These are phyloP conservation scores for Drosophila paranaensis DNA, from an alignment of 2,888 invertebrate genomes.

Conservation along the genomic window DNA sequence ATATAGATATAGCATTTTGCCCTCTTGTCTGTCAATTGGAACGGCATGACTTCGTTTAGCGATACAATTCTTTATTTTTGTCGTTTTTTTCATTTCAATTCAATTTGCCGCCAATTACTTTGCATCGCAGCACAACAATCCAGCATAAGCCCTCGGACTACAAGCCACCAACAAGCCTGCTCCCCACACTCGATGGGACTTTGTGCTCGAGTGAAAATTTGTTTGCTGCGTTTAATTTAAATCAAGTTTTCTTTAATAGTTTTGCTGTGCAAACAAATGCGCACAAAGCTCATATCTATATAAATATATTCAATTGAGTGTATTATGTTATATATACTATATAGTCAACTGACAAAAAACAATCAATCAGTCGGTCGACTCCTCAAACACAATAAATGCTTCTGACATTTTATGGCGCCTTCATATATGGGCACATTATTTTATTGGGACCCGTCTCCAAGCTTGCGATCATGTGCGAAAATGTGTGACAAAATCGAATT, in stretches of 20 bases:
- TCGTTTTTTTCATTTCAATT: slow-evolving; percentile 64
- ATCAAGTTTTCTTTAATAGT: slow-evolving; percentile 67
- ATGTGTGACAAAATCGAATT: slow-evolving; percentile 41
- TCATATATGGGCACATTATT: slow-evolving; percentile 39
- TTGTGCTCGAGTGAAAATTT: slow-evolving; percentile 47
- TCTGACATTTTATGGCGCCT: slow-evolving; percentile 44
- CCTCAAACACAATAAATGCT: slow-evolving; percentile 17
- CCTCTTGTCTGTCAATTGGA: slow-evolving; percentile 71
- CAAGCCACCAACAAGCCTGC: background rate
- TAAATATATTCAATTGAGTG: background rate
- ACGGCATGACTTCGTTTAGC: slow-evolving; percentile 82
- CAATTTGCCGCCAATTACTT: slow-evolving; percentile 77
- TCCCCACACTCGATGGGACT: slow-evolving; percentile 29
- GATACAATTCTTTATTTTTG: slow-evolving; percentile 50
- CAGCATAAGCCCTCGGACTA: slow-evolving; percentile 1
- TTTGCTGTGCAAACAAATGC: slow-evolving; percentile 65
- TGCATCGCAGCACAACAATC: slow-evolving; percentile 57
- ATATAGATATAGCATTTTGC: slow-evolving; percentile 29
- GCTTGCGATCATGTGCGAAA: slow-evolving; percentile 34
- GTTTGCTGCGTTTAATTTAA: slow-evolving; percentile 61
- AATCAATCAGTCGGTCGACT: slow-evolving; percentile 30
- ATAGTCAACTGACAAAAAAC: slow-evolving; percentile 26
- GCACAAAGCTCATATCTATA: slow-evolving; percentile 11
- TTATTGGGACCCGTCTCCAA: slow-evolving; percentile 27
- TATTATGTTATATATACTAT: slow-evolving; percentile 15